These are phyloP conservation scores for Clostera curtula DNA, from an alignment of 2,888 invertebrate species.

Conservation along the genomic window DNA sequence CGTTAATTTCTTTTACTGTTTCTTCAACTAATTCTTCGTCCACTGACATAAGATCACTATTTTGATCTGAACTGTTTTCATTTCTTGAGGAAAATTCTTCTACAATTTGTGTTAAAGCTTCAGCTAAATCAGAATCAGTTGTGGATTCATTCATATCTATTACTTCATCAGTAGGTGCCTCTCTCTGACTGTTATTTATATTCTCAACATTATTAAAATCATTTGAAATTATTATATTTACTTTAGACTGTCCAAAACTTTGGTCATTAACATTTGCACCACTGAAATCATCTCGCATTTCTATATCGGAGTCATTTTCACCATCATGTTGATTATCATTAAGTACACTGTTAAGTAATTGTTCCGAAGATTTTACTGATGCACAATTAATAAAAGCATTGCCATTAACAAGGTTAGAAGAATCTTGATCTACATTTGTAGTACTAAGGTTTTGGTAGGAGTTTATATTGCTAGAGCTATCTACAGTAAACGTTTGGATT, in stretches of 20 bases:
- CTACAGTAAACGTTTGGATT: no score
- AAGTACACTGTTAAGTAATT: constrained; percentile 36
- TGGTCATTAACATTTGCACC: constrained; percentile 4
- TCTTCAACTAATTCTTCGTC: constrained; percentile 47
- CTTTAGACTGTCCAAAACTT: no score
- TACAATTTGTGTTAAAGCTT: constrained; percentile 53
- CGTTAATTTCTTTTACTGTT: constrained; percentile 47
- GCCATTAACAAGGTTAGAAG: neutral
- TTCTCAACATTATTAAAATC: neutral
- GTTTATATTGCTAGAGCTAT: constrained; percentile 5
- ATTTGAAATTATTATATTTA: no score
- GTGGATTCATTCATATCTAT: constrained; percentile 12
- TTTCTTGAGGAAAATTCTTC: constrained; percentile 33
- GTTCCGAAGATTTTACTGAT: constrained; percentile 32
- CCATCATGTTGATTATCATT: constrained; percentile 11
- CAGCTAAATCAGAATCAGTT: constrained; percentile 39
- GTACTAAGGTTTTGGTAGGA: constrained; percentile 2
- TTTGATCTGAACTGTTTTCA: constrained; percentile 14
- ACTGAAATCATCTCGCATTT: constrained; percentile 10
- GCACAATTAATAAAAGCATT: constrained; percentile 14
- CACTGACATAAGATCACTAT: constrained; percentile 27
- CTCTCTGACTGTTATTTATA: neutral
- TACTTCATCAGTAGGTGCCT: constrained; percentile 1
- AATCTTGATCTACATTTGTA: neutral
- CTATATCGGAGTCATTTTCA: constrained; percentile 10